phyloP scores from a whole-genome alignment of 2,113 vertebrate species.

The Psittacula cyanocephala region DNA sequence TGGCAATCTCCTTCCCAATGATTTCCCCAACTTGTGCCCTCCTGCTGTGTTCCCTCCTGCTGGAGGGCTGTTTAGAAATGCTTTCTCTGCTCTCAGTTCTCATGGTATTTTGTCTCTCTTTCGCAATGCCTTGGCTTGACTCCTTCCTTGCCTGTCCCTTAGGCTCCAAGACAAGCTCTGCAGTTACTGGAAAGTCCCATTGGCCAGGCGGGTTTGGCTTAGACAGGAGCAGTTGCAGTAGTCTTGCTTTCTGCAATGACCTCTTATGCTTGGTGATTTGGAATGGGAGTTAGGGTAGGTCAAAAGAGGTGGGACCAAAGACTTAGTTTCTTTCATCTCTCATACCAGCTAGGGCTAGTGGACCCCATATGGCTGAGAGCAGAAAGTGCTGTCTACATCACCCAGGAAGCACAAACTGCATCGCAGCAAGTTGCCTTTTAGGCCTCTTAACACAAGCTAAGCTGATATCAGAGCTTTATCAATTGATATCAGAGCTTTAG shows the following conservation, averaged over 20 bases:
- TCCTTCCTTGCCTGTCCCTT: not conserved
- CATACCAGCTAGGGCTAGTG: not conserved
- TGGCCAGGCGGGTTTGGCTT: not conserved
- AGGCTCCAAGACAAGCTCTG: not conserved
- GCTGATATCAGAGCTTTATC: not conserved
- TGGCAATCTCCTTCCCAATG: not conserved
- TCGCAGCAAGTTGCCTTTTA: not conserved
- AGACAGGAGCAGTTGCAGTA: not conserved
- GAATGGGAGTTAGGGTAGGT: not conserved
- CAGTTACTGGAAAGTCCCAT: slow-evolving; percentile 29
- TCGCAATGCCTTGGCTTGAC: slow-evolving; percentile 13
- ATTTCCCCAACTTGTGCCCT: not conserved
- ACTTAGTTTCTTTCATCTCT: not conserved
- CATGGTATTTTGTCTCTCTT: not conserved
- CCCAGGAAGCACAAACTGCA: not conserved
- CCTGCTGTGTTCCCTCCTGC: not conserved
- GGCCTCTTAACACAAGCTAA: not conserved
- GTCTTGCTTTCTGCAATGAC: not conserved
- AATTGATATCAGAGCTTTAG: not conserved
- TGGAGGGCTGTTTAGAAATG: not conserved
- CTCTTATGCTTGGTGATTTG: not conserved
- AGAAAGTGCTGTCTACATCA: not conserved
- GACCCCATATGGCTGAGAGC: not conserved
- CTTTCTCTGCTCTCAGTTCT: not conserved
- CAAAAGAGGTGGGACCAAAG: not conserved